These are phyloP conservation scores for Drosophila meridionalis DNA, from an alignment of 2,888 invertebrate genomes.

Conservation along the genomic window DNA sequence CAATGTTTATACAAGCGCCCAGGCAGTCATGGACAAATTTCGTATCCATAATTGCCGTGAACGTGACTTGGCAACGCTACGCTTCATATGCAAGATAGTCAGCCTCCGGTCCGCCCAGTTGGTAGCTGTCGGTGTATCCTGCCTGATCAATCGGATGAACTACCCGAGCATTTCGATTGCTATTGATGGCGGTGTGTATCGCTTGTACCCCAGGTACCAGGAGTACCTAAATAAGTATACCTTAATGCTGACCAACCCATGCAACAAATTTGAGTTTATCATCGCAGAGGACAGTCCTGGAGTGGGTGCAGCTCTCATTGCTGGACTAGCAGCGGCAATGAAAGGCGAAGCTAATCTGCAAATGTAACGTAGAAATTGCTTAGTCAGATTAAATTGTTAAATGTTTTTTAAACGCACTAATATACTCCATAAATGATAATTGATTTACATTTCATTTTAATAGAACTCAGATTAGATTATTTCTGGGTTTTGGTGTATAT, in stretches of 20 bases:
- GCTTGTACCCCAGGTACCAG: slow-evolving; percentile 53
- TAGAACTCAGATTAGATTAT: too few relatives aligned
- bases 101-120: slow-evolving; percentile 95
- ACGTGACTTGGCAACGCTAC: slow-evolving; percentile 94
- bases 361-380: neutral
- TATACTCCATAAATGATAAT: neutral
- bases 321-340: slow-evolving; percentile 86
- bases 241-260: slow-evolving; percentile 21
- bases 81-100: slow-evolving; percentile 94
- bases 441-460: neutral
- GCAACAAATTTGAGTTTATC: slow-evolving; percentile 40
- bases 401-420: too few relatives aligned
- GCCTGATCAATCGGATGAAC: slow-evolving; percentile 58
- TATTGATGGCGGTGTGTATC: slow-evolving; percentile 68
- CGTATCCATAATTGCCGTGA: slow-evolving; percentile 88
- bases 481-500: too few relatives aligned
- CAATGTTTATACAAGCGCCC: slow-evolving; percentile 91
- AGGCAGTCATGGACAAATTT: slow-evolving; percentile 93
- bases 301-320: slow-evolving; percentile 67
- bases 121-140: slow-evolving; percentile 93
- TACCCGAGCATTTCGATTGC: slow-evolving; percentile 31
- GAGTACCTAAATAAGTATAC: slow-evolving; percentile 30
- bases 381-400: neutral
- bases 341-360: neutral
- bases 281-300: slow-evolving; percentile 68